These are phyloP conservation scores for Dendroctonus ponderosae DNA, from an alignment of 1,140 invertebrate genomes.

Conservation along the genomic window DNA sequence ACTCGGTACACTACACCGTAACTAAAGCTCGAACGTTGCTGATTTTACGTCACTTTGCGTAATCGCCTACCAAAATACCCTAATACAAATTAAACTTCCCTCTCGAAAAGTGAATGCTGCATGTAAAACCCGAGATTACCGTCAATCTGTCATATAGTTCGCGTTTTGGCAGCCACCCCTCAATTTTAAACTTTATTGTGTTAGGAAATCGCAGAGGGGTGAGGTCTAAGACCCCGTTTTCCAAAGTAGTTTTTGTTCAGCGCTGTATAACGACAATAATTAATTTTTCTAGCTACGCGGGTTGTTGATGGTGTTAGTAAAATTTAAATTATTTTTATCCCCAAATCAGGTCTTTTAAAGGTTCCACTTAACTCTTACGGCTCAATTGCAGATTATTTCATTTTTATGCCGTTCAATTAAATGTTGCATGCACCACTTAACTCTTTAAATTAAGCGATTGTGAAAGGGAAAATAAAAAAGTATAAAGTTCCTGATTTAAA, in stretches of 20 bases:
- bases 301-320: too few species aligned
- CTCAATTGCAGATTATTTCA: too few species aligned
- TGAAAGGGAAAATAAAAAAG: too few species aligned
- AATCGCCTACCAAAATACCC: constrained; percentile 20
- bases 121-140: constrained; percentile 34
- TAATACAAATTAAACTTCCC: constrained; percentile 21
- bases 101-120: constrained; percentile 26
- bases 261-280: neutral
- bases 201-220: constrained; percentile 12
- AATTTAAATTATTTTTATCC: too few species aligned
- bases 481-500: too few species aligned
- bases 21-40: neutral
- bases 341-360: too few species aligned
- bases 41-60: constrained; percentile 17
- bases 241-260: constrained; percentile 1
- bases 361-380: too few species aligned
- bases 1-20: neutral
- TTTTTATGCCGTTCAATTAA: too few species aligned
- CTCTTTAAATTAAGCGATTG: too few species aligned
- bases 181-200: constrained; percentile 36
- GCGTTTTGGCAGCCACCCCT: constrained; percentile 27
- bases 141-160: constrained; percentile 36
- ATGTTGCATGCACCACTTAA: too few species aligned
- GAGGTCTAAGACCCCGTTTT: constrained; percentile 13
- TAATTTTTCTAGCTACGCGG: too few species aligned